Evolutionary conservation across 2,113 vertebrate genomes (phyloP), one percentile per base, ranked within the genome.

Genomic region (Forbesichthys agassizii): DNA sequence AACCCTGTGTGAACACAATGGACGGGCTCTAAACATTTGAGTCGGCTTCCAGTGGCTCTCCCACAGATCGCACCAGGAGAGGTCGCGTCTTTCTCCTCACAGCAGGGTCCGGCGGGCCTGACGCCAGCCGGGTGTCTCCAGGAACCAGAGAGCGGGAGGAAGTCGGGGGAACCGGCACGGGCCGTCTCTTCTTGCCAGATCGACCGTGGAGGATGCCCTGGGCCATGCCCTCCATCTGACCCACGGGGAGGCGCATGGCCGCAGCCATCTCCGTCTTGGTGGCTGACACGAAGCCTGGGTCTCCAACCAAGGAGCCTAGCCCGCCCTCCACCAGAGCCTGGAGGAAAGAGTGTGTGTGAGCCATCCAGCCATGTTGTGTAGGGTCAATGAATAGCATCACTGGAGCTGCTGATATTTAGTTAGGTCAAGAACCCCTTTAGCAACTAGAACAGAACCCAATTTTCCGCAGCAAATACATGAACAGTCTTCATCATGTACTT

Each of bases 261-360:
- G 94, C 93, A 0, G 88, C 92, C 91, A 94, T 91, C 79, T 95
- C 94, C 0, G 77, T 64, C 84, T 92, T 92, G 0, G 94, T 87
- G 47, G 86, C 76, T 2, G 82, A 82, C 46, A 95, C 10, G 7
- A 96, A 95, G 13, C 57, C 54, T 0, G 88, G 84, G 64, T 97
- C 94, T 0, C 1, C 71, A 2, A 93, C 93, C 89, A 94, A 77
- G 47, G 88, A 33, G 0, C 12, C 63, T 3, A 95, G 88, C 68
- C 94, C 94, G 0, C 94, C 90, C 0, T 85, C 85, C 54, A 90
- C 83, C 58, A 95, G 88, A 84, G 93, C 94, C 96, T 98, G 84
- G 48, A 62, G 64, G 48, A 52, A 7, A 55, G 46, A 42, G 9
- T 58, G 49, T 52, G 49, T 9, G 49, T 56, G 54, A 3, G 27